Evolutionary conservation across 2,113 vertebrate species (phyloP), one percentile per base, ranked within the genome.

Genomic region (Tragelaphus buxtoni): DNA sequence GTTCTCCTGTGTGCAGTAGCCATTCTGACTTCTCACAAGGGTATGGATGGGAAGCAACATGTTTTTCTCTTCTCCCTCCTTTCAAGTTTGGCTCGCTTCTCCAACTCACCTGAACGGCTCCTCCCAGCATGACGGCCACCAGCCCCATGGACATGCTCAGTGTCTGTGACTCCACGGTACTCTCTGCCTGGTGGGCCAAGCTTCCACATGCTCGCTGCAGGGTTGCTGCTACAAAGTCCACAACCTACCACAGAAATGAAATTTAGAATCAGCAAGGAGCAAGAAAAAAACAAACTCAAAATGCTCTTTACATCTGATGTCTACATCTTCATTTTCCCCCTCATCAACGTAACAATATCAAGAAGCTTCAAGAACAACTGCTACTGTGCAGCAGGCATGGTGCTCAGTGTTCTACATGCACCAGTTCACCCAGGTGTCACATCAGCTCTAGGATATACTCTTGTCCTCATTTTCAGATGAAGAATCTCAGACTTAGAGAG

Each of bases 81-180:
- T 55, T 92, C 60, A 88, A 45, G 61, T 74, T 60, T 81, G 60
- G 22, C 49, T 96, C 30, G 51, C 0, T 0, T 32, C 28, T 39
- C 26, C 3, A 17, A 83, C 98, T 97, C 98, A 99, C 99, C 99
- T 99, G 98, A 32, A 99, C 96, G 1, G 99, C 99, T 95, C 98
- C 99, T 4, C 99, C 99, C 0, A 99, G 98, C 94, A 99, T 83
- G 74, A 99, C 98, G 0, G 99, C 99, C 98, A 99, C 99, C 1
- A 99, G 98, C 82, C 99, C 99, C 98, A 99, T 99, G 60, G 99
- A 99, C 99, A 99, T 99, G 97, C 99, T 99, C 28, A 99, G 98
- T 0, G 99, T 99, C 98, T 99, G 99, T 0, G 98, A 98, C 90
- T 99, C 99, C 7, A 99, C 98, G 0, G 98, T 97, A 0, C 98